Base-by-base conservation (phyloP, 2,797 vertebrate species). In the Syngnathus acus region DNA sequence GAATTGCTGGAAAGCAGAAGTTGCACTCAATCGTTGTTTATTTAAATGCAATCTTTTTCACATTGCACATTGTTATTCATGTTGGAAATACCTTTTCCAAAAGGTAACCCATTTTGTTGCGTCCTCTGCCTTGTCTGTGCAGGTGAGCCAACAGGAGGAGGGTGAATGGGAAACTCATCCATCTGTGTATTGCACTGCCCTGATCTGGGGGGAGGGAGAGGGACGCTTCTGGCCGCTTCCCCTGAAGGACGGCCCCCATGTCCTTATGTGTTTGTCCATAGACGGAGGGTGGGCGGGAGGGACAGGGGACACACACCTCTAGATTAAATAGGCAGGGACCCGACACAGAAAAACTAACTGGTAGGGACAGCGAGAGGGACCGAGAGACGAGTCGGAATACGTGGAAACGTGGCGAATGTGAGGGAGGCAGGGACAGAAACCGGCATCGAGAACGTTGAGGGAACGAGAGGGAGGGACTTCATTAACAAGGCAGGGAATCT, bases 101-200 rank as follows among this genome's bases (percentile, higher is more conserved):
- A 53, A 23, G 23, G 4, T 4, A 53, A 32, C 5, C 8, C 10
- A 7, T 53, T 21, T 47, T 47, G 64, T 7, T 75, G 13, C 60
- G 8, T 74, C 26, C 21, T 13, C 68, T 67, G 13, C 11, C 32
- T 38, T 62, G 3, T 57, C 16, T 0, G 0, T 70, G 5, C 73
- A 95, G 94, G 90, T 93, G 89, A 92, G 89, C 90, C 89, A 91
- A 89, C 91, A 86, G 86, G 91, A 93, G 92, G 92, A 92, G 91
- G 91, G 88, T 89, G 89, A 89, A 88, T 85, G 88, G 89, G 93
- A 91, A 93, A 89, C 90, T 92, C 91, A 86, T 93, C 92, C 87
- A 93, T 92, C 93, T 92, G 89, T 93, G 93, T 93, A 92, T 94
- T 92, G 91, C 92, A 90, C 92, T 92, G 91, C 92, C 94, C 93